Evolutionary conservation across 2,888 invertebrate species (phyloP).

Genomic region (Malachius bipustulatus): DNA sequence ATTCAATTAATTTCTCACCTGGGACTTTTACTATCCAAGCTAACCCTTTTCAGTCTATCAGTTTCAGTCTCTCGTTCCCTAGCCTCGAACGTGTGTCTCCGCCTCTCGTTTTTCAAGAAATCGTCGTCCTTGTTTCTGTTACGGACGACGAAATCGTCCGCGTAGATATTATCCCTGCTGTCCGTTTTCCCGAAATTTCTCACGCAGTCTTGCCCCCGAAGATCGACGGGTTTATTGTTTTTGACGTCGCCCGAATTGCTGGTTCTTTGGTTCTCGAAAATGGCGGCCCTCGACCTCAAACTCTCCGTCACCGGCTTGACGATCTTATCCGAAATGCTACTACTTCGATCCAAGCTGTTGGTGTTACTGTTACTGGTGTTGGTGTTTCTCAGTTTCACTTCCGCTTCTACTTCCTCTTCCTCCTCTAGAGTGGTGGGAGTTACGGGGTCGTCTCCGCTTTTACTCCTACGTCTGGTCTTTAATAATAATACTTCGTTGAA

Average conservation of each 20-base stretch:
- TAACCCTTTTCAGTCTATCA: conserved; percentile 30
- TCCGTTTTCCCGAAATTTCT: conserved; percentile 1
- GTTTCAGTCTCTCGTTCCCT: conserved; percentile 28
- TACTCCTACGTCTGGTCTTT: conserved; percentile 14
- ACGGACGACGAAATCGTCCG: conserved; percentile 24
- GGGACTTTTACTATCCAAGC: conserved; percentile 32
- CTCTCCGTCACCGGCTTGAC: conserved; percentile 18
- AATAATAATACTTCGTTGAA: neutral
- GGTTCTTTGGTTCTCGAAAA: conserved; percentile 26
- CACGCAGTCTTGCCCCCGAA: conserved; percentile 13
- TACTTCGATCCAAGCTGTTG: neutral
- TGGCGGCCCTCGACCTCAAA: conserved; percentile 28
- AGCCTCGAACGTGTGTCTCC: conserved; percentile 30
- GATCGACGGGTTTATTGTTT: conserved; percentile 17
- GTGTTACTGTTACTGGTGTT: too few relatives aligned
- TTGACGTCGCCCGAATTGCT: conserved; percentile 15
- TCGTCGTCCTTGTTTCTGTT: conserved; percentile 22
- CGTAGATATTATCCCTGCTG: conserved; percentile 18
- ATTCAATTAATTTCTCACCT: too few relatives aligned
- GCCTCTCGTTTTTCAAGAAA: conserved; percentile 23
- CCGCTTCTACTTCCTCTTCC: neutral
- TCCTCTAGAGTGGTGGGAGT: neutral
- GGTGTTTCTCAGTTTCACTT: neutral
- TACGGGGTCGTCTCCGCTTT: conserved; percentile 16
- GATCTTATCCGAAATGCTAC: neutral